These are phyloP conservation scores for Lithobates pipiens DNA, from an alignment of 2,797 vertebrate genomes.

Conservation along the genomic window DNA sequence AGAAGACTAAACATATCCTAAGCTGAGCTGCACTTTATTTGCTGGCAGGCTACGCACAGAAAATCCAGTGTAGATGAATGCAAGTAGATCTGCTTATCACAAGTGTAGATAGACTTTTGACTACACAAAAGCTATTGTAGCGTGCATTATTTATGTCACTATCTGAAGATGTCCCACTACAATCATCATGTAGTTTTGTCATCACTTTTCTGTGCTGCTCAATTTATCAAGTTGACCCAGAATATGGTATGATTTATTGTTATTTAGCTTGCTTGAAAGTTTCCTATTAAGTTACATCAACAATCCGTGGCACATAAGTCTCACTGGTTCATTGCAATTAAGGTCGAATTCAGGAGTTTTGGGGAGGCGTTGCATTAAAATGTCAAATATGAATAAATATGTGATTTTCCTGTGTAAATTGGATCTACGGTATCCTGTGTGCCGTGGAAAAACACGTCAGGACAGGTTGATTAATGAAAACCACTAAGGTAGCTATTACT, in stretches of 20 bases:
- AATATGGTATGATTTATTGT: slow-evolving; percentile 55
- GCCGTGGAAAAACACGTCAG: slow-evolving; percentile 31
- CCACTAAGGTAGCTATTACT: slow-evolving; percentile 40
- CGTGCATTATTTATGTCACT: neutral
- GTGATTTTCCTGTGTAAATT: slow-evolving; percentile 52
- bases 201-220: slow-evolving; percentile 10
- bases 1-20: no score
- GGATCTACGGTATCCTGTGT: slow-evolving; percentile 21
- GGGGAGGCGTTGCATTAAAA: slow-evolving; percentile 52
- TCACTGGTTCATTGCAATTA: slow-evolving; percentile 53
- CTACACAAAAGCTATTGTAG: neutral
- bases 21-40: no score
- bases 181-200: slow-evolving; percentile 20
- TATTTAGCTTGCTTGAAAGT: slow-evolving; percentile 55
- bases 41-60: no score
- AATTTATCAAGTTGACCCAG: slow-evolving; percentile 55
- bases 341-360: slow-evolving; percentile 43
- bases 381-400: slow-evolving; percentile 61
- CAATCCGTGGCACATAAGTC: slow-evolving; percentile 43
- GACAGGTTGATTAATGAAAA: slow-evolving; percentile 55
- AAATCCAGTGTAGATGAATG: no score
- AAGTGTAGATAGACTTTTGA: neutral
- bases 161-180: slow-evolving; percentile 21
- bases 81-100: no score
- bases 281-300: slow-evolving; percentile 56